phyloP scores from a whole-genome alignment of 2,888 invertebrate genomes.

The Orgyia antiqua region DNA sequence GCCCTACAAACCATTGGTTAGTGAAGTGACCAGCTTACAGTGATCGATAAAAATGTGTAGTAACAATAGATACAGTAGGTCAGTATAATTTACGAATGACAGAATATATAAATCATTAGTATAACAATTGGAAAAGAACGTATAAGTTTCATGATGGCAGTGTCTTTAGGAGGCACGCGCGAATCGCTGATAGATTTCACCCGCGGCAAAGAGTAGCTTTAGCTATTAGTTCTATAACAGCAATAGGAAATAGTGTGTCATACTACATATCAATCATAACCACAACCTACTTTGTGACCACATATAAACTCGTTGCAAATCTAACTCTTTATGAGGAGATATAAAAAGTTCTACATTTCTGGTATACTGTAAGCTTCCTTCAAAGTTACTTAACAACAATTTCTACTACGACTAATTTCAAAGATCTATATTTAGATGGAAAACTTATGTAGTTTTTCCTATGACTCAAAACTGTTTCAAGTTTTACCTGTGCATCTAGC shows the following conservation, averaged over 20 bases:
- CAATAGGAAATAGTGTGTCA: too few species aligned
- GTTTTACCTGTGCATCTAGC: too few species aligned
- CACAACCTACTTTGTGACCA: slow-evolving; percentile 18
- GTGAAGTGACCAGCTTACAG: slow-evolving; percentile 32
- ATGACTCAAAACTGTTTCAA: too few species aligned
- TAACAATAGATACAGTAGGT: slow-evolving; percentile 45
- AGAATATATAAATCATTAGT: slow-evolving; percentile 59
- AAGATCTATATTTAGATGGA: too few species aligned
- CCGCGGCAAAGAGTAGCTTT: slow-evolving; percentile 45
- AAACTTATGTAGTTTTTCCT: too few species aligned
- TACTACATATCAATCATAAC: slow-evolving; percentile 56
- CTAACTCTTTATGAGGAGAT: too few species aligned
- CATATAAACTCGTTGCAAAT: too few species aligned
- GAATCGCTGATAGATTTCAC: slow-evolving; percentile 21
- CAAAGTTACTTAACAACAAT: too few species aligned
- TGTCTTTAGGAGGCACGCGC: slow-evolving; percentile 46
- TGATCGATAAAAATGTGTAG: slow-evolving; percentile 26
- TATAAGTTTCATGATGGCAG: slow-evolving; percentile 46
- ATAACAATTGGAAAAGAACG: slow-evolving; percentile 58
- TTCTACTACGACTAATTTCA: too few species aligned
- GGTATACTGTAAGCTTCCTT: too few species aligned
- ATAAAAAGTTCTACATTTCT: too few species aligned
- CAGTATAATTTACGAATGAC: slow-evolving; percentile 49
- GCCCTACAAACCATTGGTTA: slow-evolving; percentile 39
- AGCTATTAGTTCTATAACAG: too few species aligned